Conservation (phyloP, 1,140 invertebrate genomes). For the Muscidifurax raptorellus region DNA sequence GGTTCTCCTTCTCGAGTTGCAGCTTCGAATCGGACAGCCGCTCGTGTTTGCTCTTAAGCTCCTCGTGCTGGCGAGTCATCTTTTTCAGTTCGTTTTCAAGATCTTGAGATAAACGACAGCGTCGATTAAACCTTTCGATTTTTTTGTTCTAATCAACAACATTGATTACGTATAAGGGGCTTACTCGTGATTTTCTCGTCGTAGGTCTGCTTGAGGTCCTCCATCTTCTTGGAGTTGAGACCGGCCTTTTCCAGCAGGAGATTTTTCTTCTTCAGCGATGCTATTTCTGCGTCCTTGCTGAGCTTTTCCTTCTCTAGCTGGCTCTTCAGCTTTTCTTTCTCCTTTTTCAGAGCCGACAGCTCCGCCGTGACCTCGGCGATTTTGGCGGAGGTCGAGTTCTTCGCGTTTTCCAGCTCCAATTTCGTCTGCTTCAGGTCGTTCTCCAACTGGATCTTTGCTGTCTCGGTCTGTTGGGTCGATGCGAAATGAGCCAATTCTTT, state of each 20-base stretch:
- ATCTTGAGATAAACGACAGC: constrained; percentile 74
- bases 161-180: constrained; percentile 38
- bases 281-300: constrained; percentile 79
- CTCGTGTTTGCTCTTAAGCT: constrained; percentile 87
- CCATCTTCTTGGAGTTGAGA: constrained; percentile 79
- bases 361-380: constrained; percentile 75
- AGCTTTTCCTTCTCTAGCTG: constrained; percentile 66
- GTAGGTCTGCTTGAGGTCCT: constrained; percentile 81
- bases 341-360: constrained; percentile 75
- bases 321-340: constrained; percentile 79
- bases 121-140: background rate
- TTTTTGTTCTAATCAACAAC: too few species aligned
- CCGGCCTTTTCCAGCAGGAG: constrained; percentile 79
- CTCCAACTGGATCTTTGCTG: constrained; percentile 66
- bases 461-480: constrained; percentile 62
- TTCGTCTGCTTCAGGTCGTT: constrained; percentile 68
- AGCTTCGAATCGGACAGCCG: constrained; percentile 88
- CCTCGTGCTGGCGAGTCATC: constrained; percentile 85
- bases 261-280: constrained; percentile 80
- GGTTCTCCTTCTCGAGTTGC: constrained; percentile 85
- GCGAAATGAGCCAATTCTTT: background rate
- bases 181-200: constrained; percentile 82
- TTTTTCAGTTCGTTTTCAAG: constrained; percentile 80
- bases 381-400: constrained; percentile 68
- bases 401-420: constrained; percentile 69